Percentiles rank a stretch among this genome's conserved stretches.
Evolutionary conservation across 1,140 invertebrate genomes (phyloP).

Genomic region (Platyscapa corneri): DNA sequence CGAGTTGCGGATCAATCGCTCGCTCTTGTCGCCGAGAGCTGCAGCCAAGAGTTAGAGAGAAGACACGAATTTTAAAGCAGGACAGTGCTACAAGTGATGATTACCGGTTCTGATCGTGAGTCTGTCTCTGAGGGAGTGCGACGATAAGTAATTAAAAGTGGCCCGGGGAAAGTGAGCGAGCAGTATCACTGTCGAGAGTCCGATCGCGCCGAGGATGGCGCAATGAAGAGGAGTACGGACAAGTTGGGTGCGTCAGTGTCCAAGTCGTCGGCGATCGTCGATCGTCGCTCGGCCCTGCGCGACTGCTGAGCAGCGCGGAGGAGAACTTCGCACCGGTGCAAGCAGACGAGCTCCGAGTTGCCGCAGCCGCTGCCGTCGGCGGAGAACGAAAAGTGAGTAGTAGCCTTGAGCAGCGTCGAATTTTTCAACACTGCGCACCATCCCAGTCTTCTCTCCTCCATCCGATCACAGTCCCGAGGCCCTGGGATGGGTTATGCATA

Average conservation of each 20-base stretch:
- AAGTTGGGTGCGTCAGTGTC: neutral
- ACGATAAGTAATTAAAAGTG: conserved; percentile 13
- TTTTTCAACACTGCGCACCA: too few relatives aligned
- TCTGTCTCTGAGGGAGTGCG: neutral
- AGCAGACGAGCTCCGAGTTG: too few relatives aligned
- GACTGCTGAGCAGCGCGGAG: neutral
- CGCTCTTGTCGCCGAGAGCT: neutral
- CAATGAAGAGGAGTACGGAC: neutral
- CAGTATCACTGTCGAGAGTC: neutral
- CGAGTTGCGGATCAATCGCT: neutral
- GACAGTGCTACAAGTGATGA: conserved; percentile 4
- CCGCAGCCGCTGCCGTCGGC: too few relatives aligned
- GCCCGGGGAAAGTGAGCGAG: neutral
- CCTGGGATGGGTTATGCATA: too few relatives aligned
- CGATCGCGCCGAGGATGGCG: too few relatives aligned
- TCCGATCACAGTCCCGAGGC: too few relatives aligned
- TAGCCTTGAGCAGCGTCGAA: too few relatives aligned
- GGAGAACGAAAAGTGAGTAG: neutral
- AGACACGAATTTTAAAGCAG: neutral
- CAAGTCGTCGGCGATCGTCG: neutral
- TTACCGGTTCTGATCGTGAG: neutral
- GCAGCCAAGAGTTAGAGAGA: neutral
- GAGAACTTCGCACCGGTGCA: neutral
- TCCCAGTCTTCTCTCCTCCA: too few relatives aligned
- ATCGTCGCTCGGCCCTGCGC: neutral